Evolutionary conservation across 2,113 vertebrate species (phyloP).

Genomic region (Rhinoderma darwinii): DNA sequence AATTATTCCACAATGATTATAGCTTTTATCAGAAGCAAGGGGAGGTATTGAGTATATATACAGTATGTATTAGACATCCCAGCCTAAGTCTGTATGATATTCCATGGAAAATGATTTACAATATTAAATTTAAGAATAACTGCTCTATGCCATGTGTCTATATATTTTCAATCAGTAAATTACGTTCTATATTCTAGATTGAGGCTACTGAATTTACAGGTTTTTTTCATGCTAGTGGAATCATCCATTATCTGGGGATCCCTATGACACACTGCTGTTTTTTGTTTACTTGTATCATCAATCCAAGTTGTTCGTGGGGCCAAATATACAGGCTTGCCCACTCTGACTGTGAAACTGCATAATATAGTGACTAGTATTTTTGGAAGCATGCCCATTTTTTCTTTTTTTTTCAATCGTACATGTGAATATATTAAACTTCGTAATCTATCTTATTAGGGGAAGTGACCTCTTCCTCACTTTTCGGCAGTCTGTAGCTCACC

Average conservation of each 20-base stretch:
- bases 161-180: too few species aligned
- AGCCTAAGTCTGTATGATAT: background rate
- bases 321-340: too few species aligned
- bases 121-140: background rate
- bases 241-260: background rate
- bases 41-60: background rate
- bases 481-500: too few species aligned
- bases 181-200: too few species aligned
- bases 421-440: too few species aligned
- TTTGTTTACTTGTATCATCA: background rate
- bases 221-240: background rate
- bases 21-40: background rate
- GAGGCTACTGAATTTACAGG: background rate
- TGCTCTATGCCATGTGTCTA: background rate
- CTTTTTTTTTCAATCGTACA: too few species aligned
- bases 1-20: constrained; percentile 4
- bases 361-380: too few species aligned
- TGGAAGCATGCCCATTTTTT: background rate
- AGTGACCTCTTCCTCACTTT: too few species aligned
- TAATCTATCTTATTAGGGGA: too few species aligned
- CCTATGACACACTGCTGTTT: background rate
- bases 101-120: background rate
- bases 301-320: too few species aligned
- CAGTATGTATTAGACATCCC: background rate
- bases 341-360: too few species aligned